phyloP scores from a whole-genome alignment of 2,113 vertebrate species.

The Microtus pennsylvanicus region DNA sequence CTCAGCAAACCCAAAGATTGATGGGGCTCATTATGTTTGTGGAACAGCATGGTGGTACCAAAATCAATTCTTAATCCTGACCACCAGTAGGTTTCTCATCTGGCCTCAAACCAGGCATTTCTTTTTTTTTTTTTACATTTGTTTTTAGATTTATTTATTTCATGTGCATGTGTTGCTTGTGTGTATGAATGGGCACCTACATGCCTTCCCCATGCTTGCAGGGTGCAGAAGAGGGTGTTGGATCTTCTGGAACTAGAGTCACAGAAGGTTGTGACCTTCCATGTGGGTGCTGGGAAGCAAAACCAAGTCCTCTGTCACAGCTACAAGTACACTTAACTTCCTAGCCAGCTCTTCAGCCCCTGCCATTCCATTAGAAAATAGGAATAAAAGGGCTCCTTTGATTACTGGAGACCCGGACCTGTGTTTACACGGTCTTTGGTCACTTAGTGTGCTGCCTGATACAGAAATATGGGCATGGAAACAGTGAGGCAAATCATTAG shows the following conservation, averaged over 20 bases:
- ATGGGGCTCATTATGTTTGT: neutral
- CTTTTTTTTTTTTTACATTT: no score
- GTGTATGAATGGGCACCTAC: neutral
- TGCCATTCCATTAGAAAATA: neutral
- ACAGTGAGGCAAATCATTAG: neutral
- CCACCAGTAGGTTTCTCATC: neutral
- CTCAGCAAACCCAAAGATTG: neutral
- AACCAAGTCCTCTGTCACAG: neutral
- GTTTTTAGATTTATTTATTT: neutral
- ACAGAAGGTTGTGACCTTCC: neutral
- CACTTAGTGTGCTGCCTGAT: neutral
- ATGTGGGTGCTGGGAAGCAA: neutral
- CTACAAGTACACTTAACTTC: neutral
- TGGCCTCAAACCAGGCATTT: no score
- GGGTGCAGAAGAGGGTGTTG: neutral
- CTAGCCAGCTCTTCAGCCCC: neutral
- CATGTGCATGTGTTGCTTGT: neutral
- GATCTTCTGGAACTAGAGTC: neutral
- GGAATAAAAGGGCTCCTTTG: neutral
- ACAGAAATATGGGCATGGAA: neutral
- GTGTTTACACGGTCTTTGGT: conserved; percentile 37
- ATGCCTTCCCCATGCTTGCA: neutral
- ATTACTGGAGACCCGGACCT: neutral
- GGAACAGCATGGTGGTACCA: neutral
- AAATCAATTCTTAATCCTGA: neutral